Conservation (phyloP, 2,113 vertebrate species). For the Rhinopomastus cyanomelas region DNA sequence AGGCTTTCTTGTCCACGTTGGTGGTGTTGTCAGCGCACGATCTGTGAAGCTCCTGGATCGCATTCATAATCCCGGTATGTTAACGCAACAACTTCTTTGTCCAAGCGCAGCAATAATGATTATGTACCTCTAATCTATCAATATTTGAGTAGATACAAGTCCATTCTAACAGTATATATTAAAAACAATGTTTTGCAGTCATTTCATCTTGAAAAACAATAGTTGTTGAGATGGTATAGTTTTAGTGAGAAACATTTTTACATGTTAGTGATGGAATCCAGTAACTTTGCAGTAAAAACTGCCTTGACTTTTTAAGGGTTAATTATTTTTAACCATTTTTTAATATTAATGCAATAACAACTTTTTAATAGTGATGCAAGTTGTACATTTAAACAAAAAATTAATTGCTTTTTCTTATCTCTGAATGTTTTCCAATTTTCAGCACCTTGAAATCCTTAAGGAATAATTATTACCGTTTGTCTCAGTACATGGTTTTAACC, state of each 20-base stretch:
- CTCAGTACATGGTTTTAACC: neutral
- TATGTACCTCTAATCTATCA: neutral
- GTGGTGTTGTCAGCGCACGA: constrained; percentile 95
- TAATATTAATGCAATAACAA: neutral
- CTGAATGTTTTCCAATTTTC: constrained; percentile 8
- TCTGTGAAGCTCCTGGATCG: constrained; percentile 98
- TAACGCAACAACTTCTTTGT: neutral
- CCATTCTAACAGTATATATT: accelerated
- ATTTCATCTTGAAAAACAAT: neutral
- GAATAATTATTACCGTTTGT: neutral
- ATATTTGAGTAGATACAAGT: neutral
- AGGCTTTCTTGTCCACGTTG: constrained; percentile 92
- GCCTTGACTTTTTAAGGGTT: neutral
- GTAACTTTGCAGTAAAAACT: neutral
- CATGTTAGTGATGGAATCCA: neutral
- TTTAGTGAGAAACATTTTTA: neutral
- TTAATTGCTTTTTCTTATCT: constrained; percentile 10
- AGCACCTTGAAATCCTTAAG: neutral
- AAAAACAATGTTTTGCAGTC: neutral
- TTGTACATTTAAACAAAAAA: neutral
- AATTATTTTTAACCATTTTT: neutral
- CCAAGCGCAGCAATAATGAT: neutral
- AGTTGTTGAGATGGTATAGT: neutral
- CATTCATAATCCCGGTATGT: constrained; percentile 97
- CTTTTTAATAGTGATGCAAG: neutral